These are phyloP conservation scores for Gila orcuttii DNA, from an alignment of 2,113 vertebrate genomes.

Conservation along the genomic window DNA sequence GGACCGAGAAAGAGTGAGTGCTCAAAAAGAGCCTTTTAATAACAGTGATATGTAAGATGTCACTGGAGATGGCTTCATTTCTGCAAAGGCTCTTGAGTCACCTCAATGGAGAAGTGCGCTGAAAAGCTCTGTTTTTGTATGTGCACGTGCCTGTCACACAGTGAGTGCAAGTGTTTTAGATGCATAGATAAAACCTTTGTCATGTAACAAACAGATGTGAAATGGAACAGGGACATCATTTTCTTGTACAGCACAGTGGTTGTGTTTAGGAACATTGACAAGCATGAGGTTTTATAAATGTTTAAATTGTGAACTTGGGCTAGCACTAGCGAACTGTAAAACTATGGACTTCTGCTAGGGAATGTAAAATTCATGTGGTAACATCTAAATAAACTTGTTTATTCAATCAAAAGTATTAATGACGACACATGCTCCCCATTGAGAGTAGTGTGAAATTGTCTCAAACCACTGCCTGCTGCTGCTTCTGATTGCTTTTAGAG, in stretches of 20 bases:
- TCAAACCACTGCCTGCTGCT: too few relatives aligned
- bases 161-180: conserved; percentile 13
- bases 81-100: conserved; percentile 44
- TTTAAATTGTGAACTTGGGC: not conserved
- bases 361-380: not conserved
- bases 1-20: conserved; percentile 2
- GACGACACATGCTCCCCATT: too few relatives aligned
- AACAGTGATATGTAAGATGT: conserved; percentile 60
- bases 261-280: conserved; percentile 23
- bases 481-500: too few relatives aligned
- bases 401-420: not conserved
- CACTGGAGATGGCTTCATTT: conserved; percentile 58
- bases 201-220: conserved; percentile 35
- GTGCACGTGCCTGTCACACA: conserved; percentile 20
- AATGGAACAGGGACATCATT: conserved; percentile 18
- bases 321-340: not conserved
- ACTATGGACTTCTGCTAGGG: not conserved
- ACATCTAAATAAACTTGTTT: not conserved
- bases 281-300: not conserved
- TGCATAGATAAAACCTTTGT: conserved; percentile 19
- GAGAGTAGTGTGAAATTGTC: too few relatives aligned
- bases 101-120: conserved; percentile 37
- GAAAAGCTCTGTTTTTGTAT: conserved; percentile 28
- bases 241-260: not conserved
- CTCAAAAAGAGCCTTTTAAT: conserved; percentile 62